phyloP scores from a whole-genome alignment of 2,888 invertebrate species.

The Ennomos erosarius region DNA sequence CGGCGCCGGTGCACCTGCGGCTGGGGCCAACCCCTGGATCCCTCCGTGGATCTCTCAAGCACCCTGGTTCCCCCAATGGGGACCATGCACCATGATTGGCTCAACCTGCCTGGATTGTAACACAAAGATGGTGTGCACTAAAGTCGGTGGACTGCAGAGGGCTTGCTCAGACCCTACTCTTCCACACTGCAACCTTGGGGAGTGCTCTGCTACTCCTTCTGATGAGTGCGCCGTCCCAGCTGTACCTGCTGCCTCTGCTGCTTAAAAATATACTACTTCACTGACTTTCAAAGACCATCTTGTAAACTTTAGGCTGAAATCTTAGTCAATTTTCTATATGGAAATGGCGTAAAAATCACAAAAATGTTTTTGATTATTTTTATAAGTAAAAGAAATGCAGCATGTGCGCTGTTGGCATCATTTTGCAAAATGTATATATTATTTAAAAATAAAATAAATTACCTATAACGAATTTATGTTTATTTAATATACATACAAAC shows the following conservation, averaged over 20 bases:
- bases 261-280: slow-evolving; percentile 14
- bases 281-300: no score
- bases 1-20: slow-evolving; percentile 42
- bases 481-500: no score
- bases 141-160: slow-evolving; percentile 66
- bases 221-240: slow-evolving; percentile 60
- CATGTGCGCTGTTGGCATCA: no score
- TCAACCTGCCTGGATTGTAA: slow-evolving; percentile 66
- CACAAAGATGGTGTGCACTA: slow-evolving; percentile 72
- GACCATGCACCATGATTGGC: slow-evolving; percentile 66
- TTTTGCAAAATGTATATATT: no score
- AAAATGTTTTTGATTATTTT: no score
- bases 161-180: slow-evolving; percentile 70
- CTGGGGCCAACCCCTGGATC: slow-evolving; percentile 66
- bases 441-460: no score
- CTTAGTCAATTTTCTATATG: no score
- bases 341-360: no score
- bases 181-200: slow-evolving; percentile 77
- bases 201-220: slow-evolving; percentile 75
- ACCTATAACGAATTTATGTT: no score
- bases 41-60: slow-evolving; percentile 72
- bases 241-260: slow-evolving; percentile 36
- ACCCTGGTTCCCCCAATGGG: slow-evolving; percentile 75
- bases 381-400: no score
- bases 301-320: no score